These are phyloP conservation scores for Tetraneura akinire DNA, from an alignment of 1,140 invertebrate genomes.

Conservation along the genomic window DNA sequence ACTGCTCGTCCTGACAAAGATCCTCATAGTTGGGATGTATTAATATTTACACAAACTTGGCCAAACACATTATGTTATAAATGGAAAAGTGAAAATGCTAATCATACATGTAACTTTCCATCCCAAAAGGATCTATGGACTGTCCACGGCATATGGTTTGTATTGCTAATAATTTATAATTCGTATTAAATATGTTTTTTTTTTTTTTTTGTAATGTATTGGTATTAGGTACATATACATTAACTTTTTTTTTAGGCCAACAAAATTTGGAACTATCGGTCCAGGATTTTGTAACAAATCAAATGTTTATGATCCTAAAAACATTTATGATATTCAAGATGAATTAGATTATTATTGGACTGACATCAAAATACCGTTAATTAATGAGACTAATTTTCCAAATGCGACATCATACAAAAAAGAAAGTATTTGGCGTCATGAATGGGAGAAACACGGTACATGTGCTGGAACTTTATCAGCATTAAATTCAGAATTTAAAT, in stretches of 20 bases:
- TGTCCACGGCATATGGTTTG: conserved; percentile 75
- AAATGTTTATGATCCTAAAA: conserved; percentile 59
- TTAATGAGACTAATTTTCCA: not conserved
- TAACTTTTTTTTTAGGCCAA: conserved; percentile 18
- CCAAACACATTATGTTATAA: conserved; percentile 78
- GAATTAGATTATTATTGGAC: conserved; percentile 70
- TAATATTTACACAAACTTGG: conserved; percentile 82
- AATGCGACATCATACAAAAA: conserved; percentile 55
- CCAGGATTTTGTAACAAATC: conserved; percentile 66
- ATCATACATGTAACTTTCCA: conserved; percentile 67
- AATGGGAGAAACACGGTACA: conserved; percentile 84
- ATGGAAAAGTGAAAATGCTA: conserved; percentile 58
- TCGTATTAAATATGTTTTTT: too few relatives aligned
- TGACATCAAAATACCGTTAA: conserved; percentile 54
- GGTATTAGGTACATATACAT: too few relatives aligned
- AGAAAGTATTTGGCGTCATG: conserved; percentile 75
- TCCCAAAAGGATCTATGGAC: conserved; percentile 68
- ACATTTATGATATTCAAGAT: conserved; percentile 65
- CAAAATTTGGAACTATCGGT: conserved; percentile 17
- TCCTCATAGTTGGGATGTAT: conserved; percentile 67
- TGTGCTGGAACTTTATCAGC: conserved; percentile 68
- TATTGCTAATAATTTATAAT: not conserved
- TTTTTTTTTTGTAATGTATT: too few relatives aligned
- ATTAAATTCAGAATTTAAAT: conserved; percentile 71
- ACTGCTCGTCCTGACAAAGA: not conserved